Percentiles rank a stretch among this genome's conserved stretches.
These are phyloP conservation scores for Sandelia bainsii DNA, from an alignment of 2,797 vertebrate genomes.

Conservation along the genomic window DNA sequence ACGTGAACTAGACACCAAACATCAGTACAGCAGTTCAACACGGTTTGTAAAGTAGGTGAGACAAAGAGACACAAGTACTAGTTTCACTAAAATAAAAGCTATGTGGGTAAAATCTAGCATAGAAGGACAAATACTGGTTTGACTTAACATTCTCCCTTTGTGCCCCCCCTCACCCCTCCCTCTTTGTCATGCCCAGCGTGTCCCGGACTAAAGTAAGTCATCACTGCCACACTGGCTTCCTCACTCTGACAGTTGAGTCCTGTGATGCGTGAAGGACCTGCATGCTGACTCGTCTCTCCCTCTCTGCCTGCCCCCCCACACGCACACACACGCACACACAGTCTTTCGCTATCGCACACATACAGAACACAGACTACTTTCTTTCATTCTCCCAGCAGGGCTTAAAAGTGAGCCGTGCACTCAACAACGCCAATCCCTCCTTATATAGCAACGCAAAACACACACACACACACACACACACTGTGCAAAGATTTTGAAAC, in stretches of 20 bases:
- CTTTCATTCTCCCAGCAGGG: constrained; percentile 11
- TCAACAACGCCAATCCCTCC: constrained; percentile 13
- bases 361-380: constrained; percentile 3
- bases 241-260: constrained; percentile 46
- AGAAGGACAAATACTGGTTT: constrained; percentile 12
- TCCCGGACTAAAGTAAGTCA: constrained; percentile 45
- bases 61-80: background rate
- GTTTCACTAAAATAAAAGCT: background rate
- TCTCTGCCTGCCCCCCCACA: background rate
- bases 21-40: no score
- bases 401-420: constrained; percentile 22
- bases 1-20: no score
- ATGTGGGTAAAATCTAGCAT: background rate
- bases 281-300: constrained; percentile 35
- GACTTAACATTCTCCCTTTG: constrained; percentile 13
- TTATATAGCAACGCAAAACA: constrained; percentile 7
- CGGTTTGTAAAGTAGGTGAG: no score
- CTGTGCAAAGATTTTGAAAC: no score
- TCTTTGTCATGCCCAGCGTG: background rate
- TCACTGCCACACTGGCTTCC: constrained; percentile 21
- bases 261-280: constrained; percentile 57
- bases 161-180: background rate
- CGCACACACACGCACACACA: no score
- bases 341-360: background rate
- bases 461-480: no score